Conservation (phyloP, 2,113 vertebrate genomes). For the Pedetes capensis region DNA sequence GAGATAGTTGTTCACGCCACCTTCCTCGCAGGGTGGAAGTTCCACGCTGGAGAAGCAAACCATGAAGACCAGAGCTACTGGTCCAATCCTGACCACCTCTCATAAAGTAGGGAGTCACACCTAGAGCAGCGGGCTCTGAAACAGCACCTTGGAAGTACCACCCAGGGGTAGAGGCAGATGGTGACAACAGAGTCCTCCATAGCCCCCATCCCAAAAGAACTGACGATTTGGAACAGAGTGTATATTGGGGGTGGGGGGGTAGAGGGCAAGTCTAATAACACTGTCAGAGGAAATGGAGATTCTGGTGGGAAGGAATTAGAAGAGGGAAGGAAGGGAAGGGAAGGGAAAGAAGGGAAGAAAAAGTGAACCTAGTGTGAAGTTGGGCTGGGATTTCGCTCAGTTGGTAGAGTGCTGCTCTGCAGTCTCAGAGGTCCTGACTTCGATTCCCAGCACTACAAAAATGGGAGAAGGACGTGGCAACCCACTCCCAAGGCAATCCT, state of each 20-base stretch:
- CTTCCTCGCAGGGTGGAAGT: no score
- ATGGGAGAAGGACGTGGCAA: no score
- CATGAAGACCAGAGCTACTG: background rate
- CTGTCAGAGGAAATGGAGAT: background rate
- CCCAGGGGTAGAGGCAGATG: background rate
- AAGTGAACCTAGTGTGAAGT: no score
- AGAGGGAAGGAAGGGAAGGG: background rate
- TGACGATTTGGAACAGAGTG: background rate
- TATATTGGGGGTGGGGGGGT: no score
- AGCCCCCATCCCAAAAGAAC: background rate
- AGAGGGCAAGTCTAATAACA: background rate
- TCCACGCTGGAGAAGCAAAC: background rate
- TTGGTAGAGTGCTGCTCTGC: no score
- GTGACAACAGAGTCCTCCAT: background rate
- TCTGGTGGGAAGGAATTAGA: background rate
- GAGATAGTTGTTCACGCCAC: no score
- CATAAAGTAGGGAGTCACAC: no score
- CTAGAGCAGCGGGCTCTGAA: background rate
- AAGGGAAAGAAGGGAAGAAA: no score
- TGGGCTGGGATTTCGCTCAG: no score
- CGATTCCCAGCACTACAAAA: no score
- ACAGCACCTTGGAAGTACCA: accelerated
- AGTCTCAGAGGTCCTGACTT: no score
- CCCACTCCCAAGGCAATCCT: no score
- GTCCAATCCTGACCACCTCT: background rate